Evolutionary conservation across 2,888 invertebrate species (phyloP), one percentile per base, ranked within the genome.

Genomic region (Cactoblastis cactorum): DNA sequence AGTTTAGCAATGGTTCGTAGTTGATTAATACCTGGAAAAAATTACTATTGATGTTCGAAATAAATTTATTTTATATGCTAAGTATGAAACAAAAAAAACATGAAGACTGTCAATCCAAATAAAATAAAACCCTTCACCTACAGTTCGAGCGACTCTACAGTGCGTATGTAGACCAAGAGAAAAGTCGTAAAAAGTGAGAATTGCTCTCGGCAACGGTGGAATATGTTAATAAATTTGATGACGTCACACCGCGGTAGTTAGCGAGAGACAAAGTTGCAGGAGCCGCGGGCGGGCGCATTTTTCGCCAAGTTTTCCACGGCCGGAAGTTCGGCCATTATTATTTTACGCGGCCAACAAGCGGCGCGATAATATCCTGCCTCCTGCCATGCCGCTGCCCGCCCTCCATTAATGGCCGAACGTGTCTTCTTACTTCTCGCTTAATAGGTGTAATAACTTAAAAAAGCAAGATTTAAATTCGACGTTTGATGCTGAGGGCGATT

Each of bases 311-410:
- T 88, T 87, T 82, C 86, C 83, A 70, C 18, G 39, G 32, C 84
- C 90, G 86, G 91, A 90, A 90, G 87, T 90, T 90, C 81, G 79
- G 75, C 86, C 89, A 90, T 90, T 90, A 90, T 90, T 89, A 90
- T 90, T 90, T 90, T 88, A 90, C 88, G 90, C 90, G 87, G 86
- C 81, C 83, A 86, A 89, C 90, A 90, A 90, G 89, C 90, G 86
- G 89, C 76, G 90, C 89, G 90, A 90, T 90, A 90, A 90, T 90
- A 89, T 85, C 80, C 84, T 70, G 74, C 80, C 80, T 80, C n/a
- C 78, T 74, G 81, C 75, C 77, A n/a, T n/a, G 72, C 71, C 72
- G 72, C 72, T 71, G 71, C 74, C 74, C 64, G 64, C 68, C 71
- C 73, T 70, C 74, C 75, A 80, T 77, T 87, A 86, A 87, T 85